A percentile compares a stretch with the other conserved stretches of the same genome.
Conservation (phyloP, 2,113 vertebrate species). For the Saimiri boliviensis region DNA sequence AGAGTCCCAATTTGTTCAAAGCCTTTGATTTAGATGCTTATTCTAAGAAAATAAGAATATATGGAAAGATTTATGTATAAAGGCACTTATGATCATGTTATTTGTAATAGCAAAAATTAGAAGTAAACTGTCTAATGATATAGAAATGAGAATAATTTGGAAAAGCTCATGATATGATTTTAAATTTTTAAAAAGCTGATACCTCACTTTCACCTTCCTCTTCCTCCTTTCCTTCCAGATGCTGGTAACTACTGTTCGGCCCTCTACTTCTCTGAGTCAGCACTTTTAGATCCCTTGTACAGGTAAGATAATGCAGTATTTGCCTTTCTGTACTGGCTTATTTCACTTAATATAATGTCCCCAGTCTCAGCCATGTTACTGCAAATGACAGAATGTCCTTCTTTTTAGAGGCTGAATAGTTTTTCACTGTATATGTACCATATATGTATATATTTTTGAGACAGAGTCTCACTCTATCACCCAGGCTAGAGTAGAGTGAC, state of each 20-base stretch:
- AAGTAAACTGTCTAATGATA: background rate
- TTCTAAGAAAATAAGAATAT: background rate
- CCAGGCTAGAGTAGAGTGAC: too few species aligned
- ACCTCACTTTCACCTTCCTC: background rate
- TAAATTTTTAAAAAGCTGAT: background rate
- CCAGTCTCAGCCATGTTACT: background rate
- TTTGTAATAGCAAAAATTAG: background rate
- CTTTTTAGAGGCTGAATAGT: background rate
- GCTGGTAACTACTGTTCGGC: background rate
- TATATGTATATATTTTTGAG: too few species aligned
- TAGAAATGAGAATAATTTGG: background rate
- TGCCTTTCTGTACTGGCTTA: background rate
- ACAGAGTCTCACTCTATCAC: too few species aligned
- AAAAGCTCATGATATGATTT: background rate
- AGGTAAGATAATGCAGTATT: background rate
- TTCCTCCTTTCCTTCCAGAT: background rate
- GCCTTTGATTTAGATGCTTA: background rate
- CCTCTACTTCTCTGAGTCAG: background rate
- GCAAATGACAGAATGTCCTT: background rate
- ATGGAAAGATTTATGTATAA: background rate
- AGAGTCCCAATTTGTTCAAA: background rate
- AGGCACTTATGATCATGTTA: background rate
- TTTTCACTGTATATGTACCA: background rate
- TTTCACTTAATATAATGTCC: background rate
- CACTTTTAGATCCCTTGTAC: background rate